phyloP scores from a whole-genome alignment of 2,797 vertebrate species.

The Helicolenus hilgendorfi region DNA sequence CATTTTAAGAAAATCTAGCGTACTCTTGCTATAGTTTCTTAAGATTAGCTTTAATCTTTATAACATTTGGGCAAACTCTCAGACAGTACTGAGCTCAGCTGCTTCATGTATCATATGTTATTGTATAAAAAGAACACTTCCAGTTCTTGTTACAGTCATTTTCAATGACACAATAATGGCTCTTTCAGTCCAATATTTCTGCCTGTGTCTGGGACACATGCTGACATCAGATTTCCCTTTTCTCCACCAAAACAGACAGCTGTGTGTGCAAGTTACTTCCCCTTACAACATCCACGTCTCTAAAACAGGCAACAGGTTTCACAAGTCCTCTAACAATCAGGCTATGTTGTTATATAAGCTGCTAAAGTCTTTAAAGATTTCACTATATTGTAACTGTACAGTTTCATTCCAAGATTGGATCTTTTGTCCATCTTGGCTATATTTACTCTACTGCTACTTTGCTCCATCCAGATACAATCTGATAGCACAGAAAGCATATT shows the following conservation, averaged over 20 bases:
- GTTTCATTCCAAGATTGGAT: not conserved
- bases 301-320: slow-evolving; percentile 11
- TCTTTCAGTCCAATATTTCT: slow-evolving; percentile 5
- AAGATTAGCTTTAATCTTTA: not conserved
- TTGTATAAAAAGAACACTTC: not conserved
- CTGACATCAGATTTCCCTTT: slow-evolving; percentile 52
- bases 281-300: slow-evolving; percentile 15
- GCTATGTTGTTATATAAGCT: not conserved
- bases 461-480: not conserved
- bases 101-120: not conserved
- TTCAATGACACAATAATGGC: slow-evolving; percentile 6
- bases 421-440: not conserved
- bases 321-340: not conserved
- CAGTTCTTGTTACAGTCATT: slow-evolving; percentile 6
- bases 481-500: not conserved
- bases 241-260: slow-evolving; percentile 26
- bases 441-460: not conserved
- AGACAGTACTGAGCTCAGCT: not conserved
- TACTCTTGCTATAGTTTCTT: too few relatives aligned
- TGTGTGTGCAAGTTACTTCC: slow-evolving; percentile 37
- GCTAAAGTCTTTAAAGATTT: not conserved
- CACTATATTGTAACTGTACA: not conserved
- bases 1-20: too few relatives aligned
- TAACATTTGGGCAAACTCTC: not conserved
- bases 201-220: not conserved